Conservation (phyloP, 2,113 vertebrate genomes). For the Cyprinus carpio region DNA sequence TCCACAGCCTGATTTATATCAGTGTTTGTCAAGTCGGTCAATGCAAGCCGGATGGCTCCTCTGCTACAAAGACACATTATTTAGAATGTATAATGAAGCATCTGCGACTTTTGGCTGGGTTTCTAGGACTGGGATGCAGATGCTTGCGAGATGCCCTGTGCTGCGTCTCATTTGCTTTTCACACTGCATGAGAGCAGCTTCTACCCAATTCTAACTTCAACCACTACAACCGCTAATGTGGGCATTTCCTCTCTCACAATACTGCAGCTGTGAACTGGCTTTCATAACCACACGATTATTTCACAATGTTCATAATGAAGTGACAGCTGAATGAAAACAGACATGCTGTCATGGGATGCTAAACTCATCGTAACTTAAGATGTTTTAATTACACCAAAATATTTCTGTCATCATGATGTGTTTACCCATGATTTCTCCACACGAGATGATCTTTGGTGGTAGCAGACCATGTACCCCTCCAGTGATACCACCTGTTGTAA, state of each 20-base stretch:
- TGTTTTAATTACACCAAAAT: slow-evolving; percentile 8
- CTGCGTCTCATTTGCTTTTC: not conserved
- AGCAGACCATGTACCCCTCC: not conserved
- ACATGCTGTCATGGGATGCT: slow-evolving; percentile 1
- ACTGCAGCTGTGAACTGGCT: not conserved
- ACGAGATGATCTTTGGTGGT: not conserved
- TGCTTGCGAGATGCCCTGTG: not conserved
- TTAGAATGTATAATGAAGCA: slow-evolving; percentile 19
- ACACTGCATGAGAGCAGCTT: not conserved
- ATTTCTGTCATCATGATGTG: not conserved
- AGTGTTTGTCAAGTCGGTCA: slow-evolving; percentile 4
- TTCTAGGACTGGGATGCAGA: slow-evolving; percentile 28
- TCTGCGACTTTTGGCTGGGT: slow-evolving; percentile 8
- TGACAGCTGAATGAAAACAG: slow-evolving; percentile 15
- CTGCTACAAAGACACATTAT: slow-evolving; percentile 13
- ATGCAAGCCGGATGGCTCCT: slow-evolving; percentile 6
- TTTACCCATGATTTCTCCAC: not conserved
- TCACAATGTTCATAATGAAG: slow-evolving; percentile 18
- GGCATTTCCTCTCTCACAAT: not conserved
- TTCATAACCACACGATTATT: slow-evolving; percentile 14
- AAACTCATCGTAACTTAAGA: not conserved
- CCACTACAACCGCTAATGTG: not conserved
- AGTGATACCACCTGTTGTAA: not conserved
- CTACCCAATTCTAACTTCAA: not conserved
- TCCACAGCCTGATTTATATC: slow-evolving; percentile 24